These are phyloP conservation scores for Chloroceryle inda DNA, from an alignment of 2,797 vertebrate species.

Conservation along the genomic window DNA sequence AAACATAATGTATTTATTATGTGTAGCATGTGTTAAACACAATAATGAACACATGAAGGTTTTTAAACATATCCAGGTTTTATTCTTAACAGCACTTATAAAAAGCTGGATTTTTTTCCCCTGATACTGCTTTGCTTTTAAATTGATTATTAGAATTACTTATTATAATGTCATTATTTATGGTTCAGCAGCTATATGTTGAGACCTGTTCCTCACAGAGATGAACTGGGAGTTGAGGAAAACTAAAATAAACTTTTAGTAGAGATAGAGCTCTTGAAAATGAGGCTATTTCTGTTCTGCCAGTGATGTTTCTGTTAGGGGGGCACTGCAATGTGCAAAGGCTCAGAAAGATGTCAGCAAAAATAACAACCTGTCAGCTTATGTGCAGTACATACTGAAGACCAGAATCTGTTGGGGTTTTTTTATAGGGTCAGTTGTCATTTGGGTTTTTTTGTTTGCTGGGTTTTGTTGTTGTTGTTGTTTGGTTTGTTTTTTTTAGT, in stretches of 20 bases:
- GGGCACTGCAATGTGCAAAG: fast-evolving
- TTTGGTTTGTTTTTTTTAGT: too few relatives aligned
- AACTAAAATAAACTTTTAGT: neutral
- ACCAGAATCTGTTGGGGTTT: neutral
- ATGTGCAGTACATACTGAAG: neutral
- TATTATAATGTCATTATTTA: neutral
- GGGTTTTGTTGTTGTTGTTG: too few relatives aligned
- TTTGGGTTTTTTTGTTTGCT: too few relatives aligned
- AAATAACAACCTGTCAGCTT: neutral
- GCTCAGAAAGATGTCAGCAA: neutral
- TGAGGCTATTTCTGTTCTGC: neutral
- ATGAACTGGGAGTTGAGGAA: neutral
- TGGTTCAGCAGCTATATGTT: neutral
- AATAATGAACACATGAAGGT: neutral
- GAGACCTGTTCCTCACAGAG: neutral
- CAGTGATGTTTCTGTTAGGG: neutral
- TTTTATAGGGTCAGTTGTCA: neutral
- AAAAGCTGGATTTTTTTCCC: too few relatives aligned
- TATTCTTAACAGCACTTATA: neutral
- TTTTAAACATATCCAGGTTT: neutral
- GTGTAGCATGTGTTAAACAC: neutral
- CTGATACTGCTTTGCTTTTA: neutral
- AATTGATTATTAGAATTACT: neutral
- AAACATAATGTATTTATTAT: neutral
- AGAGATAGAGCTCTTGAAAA: neutral